Evolutionary conservation across 2,797 vertebrate genomes (phyloP), one percentile per base, ranked within the genome.

Genomic region (Lemur catta): DNA sequence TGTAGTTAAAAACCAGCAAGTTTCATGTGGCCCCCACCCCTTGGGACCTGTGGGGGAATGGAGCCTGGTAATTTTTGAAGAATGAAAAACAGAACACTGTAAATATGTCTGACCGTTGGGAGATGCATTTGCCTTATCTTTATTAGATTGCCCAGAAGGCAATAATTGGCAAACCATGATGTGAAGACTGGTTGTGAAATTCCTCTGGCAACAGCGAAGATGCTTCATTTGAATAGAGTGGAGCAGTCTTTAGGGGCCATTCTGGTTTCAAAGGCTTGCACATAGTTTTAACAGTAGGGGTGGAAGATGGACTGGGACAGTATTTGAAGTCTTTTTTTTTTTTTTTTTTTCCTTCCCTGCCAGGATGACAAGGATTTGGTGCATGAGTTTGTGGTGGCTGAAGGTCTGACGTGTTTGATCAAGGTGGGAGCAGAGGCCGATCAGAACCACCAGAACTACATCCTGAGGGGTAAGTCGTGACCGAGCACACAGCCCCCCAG

Each of bases 371-470:
- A 99, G 97, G 99, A 99, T 98, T 98, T 99, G 98, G 99, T 99
- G 96, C 99, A 99, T 86, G 99, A 99, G 98, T 99, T 99, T 98
- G 99, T 99, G 91, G 98, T 99, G 55, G 99, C 99, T 43, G 99
- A 99, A 98, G 99, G 99, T 89, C 99, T 99, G 98, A 99, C 99
- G 0, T 99, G 99, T 98, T 98, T 99, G 98, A 99, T 99, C 98
- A 99, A 99, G 98, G 99, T 99, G 89, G 99, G 99, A 97, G 99
- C 99, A 2, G 99, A 99, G 96, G 99, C 99, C 0, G 99, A 99
- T 98, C 99, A 99, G 98, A 99, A 99, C 98, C 99, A 99, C 97
- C 99, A 99, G 99, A 99, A 99, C 98, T 99, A 99, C 99, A 99
- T 99, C 97, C 99, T 99, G 95, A 99, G 99, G 99, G 99, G 99